Conservation (phyloP, 2,797 vertebrate species). For the Gymnoscopelus microlampas region DNA sequence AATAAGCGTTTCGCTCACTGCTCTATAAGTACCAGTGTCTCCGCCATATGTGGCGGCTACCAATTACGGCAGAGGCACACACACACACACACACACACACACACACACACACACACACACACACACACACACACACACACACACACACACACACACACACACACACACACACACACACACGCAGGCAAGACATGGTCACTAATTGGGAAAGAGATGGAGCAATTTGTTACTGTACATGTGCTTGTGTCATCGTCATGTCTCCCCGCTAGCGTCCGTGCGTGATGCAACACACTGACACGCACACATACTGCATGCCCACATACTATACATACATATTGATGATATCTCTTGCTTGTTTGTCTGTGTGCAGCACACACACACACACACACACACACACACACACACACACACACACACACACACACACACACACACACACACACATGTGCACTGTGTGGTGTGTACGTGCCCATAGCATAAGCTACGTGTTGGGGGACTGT, state of each 20-base stretch:
- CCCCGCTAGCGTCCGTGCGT: no score
- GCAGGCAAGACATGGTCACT: conserved; percentile 39
- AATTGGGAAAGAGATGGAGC: conserved; percentile 30
- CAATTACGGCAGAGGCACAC: no score
- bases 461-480: no score
- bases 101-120: background rate
- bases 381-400: conserved; percentile 37
- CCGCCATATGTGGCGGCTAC: no score
- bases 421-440: background rate
- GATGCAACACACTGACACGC: no score
- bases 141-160: conserved; percentile 6
- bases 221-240: conserved; percentile 38
- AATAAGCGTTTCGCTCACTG: no score
- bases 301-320: no score
- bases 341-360: background rate
- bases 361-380: conserved; percentile 22
- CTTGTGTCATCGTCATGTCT: conserved; percentile 6
- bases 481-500: conserved; percentile 7
- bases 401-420: conserved; percentile 13
- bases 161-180: conserved; percentile 48
- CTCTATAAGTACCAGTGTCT: no score
- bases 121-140: no score
- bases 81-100: background rate
- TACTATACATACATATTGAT: no score
- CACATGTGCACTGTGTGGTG: background rate